Base-by-base conservation (phyloP, 2,888 invertebrate genomes). In the Agrotis puta region DNA sequence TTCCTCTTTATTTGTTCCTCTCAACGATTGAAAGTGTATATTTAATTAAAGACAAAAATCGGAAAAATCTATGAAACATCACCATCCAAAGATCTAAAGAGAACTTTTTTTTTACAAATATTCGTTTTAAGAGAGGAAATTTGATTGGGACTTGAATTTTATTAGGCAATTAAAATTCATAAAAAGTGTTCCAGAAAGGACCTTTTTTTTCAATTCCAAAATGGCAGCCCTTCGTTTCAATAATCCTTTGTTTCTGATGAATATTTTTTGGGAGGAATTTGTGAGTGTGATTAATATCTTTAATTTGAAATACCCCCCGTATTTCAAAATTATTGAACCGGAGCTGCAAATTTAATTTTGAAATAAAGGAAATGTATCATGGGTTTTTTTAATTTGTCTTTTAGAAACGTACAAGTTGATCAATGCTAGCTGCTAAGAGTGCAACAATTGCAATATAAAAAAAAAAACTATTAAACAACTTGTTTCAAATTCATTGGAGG, bases 101-200 rank as follows among this genome's bases (percentile, higher is more conserved):
- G 64, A 73, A 53, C 54, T n/a, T n/a, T n/a, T n/a, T n/a, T n/a
- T n/a, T n/a, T 57, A 68, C 64, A 77, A 85, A 75, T 68, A 77
- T 79, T 79, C 61, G 48, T 74, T 74, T 51, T 63, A 61, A 53
- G 57, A 71, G 57, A 77, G 80, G 81, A 89, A 88, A 87, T 90
- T 92, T 87, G 86, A 92, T 91, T 91, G 86, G 84, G 87, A 90
- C 87, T 88, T 66, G 85, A 90, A 90, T 92, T 91, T 88, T 88
- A 91, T 90, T 84, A 89, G 88, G 85, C 91, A 90, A 92, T 92
- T 91, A 90, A 89, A 90, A 91, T 90, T 91, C 88, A 89, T 89
- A 89, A 90, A 88, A 88, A 61, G 83, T 76, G 77, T 79, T 77
- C 72, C 70, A 74, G 77, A 85, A 81, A 58, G 65, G 18, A 33